phyloP scores from a whole-genome alignment of 2,888 invertebrate genomes.

The Agrochola circellaris region DNA sequence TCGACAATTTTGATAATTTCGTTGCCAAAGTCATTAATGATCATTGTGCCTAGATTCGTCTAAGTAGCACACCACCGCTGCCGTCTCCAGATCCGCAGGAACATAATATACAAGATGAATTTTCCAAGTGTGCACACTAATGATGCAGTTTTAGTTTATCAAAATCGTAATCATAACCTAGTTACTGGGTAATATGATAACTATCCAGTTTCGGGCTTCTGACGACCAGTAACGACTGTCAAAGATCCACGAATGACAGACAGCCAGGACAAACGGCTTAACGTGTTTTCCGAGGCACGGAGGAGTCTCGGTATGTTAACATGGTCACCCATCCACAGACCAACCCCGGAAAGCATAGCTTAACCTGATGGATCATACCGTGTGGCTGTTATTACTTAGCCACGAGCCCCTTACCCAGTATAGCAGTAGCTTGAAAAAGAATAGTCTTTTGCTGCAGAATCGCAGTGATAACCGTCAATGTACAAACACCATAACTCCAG shows the following conservation, averaged over 20 bases:
- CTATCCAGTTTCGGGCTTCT: no score
- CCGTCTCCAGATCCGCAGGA: not conserved
- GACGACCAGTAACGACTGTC: no score
- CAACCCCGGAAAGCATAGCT: no score
- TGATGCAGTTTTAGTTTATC: not conserved
- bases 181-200: no score
- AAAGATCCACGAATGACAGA: no score
- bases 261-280: no score
- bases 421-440: not conserved
- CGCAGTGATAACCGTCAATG: not conserved
- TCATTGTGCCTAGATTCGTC: not conserved
- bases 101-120: not conserved
- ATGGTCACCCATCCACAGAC: no score
- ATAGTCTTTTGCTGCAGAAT: not conserved
- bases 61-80: not conserved
- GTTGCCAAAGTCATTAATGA: not conserved
- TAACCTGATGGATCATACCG: no score
- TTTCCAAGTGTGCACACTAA: not conserved
- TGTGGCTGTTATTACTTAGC: no score
- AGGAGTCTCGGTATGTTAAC: no score
- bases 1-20: not conserved
- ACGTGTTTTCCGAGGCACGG: no score
- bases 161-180: not conserved
- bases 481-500: constrained; percentile 9
- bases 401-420: no score